Conservation (phyloP, 2,113 vertebrate genomes). For the mouse (Mus musculus) region DNA sequence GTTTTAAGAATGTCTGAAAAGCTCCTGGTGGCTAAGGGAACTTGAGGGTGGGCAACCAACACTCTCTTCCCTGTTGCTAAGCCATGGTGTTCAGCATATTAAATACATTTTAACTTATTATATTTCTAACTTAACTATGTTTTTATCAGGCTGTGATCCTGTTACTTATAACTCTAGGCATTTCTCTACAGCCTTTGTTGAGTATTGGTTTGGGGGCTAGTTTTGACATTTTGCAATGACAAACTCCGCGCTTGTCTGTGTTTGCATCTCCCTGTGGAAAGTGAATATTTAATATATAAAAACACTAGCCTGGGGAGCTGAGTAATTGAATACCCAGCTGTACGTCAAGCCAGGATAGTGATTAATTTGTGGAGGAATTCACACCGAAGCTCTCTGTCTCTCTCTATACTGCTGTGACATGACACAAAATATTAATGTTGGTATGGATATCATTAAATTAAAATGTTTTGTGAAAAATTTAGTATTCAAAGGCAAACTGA, state of each 20-base stretch:
- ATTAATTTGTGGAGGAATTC: slow-evolving; percentile 57
- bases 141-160: neutral
- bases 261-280: slow-evolving; percentile 32
- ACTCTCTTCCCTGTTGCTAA: neutral
- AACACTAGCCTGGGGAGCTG: neutral
- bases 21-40: neutral
- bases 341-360: neutral
- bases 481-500: slow-evolving; percentile 33
- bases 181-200: neutral
- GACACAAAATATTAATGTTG: slow-evolving; percentile 55
- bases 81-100: neutral
- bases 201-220: neutral
- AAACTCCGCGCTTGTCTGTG: slow-evolving; percentile 48
- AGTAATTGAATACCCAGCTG: slow-evolving; percentile 59
- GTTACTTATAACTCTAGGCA: neutral
- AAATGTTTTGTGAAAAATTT: neutral
- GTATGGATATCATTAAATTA: neutral
- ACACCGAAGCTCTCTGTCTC: neutral
- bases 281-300: slow-evolving; percentile 57
- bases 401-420: neutral
- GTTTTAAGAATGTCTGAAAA: slow-evolving; percentile 1
- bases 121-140: neutral
- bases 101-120: neutral
- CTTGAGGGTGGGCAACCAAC: neutral
- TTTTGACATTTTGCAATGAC: slow-evolving; percentile 36